Evolutionary conservation across 2,888 invertebrate genomes (phyloP), one percentile per base, ranked within the genome.

Genomic region (Drosophila gaucha): DNA sequence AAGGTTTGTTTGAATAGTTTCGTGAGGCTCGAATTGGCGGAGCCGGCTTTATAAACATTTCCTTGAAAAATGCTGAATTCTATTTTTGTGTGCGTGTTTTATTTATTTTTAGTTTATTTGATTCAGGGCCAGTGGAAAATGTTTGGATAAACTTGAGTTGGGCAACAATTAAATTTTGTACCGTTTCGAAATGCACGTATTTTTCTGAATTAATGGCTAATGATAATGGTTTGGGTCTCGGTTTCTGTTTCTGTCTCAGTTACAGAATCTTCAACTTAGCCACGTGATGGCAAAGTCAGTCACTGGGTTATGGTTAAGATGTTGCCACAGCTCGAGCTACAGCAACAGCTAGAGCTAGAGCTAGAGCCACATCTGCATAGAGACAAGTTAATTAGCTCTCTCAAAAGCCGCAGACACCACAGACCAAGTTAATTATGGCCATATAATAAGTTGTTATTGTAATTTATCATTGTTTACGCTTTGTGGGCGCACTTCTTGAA

Each of bases 401-500:
- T 52, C 57, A 57, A 60, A 46, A 60, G 60, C 67, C 51, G 44
- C 46, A 52, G 50, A 39, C 46, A 62, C 69, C 59, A 26, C 39
- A 54, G 62, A 41, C 70, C 26, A 65, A 70, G 74, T 68, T 85
- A 79, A 82, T 85, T 82, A 79, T 80, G 60, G 67, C 51, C 63
- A 38, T 59, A 62, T 59, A 71, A 58, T 63, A 63, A 64, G 63
- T 54, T 82, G 67, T 60, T 71, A 70, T 71, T 77, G 82, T 80
- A 78, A 85, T 82, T 74, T 85, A 85, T 85, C 77, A 79, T 69
- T 79, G 79, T 62, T 72, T 85, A 77, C 70, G 86, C 86, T 85
- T 82, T 77, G 63, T 79, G 77, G 47, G 59, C 65, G 79, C 65
- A 77, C 74, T 85, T 82, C 83, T 84, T 76, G 39, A 24, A 51